Percentiles rank a stretch among this genome's conserved stretches.
Conservation (phyloP, 2,113 vertebrate species). For the Saccopteryx bilineata region DNA sequence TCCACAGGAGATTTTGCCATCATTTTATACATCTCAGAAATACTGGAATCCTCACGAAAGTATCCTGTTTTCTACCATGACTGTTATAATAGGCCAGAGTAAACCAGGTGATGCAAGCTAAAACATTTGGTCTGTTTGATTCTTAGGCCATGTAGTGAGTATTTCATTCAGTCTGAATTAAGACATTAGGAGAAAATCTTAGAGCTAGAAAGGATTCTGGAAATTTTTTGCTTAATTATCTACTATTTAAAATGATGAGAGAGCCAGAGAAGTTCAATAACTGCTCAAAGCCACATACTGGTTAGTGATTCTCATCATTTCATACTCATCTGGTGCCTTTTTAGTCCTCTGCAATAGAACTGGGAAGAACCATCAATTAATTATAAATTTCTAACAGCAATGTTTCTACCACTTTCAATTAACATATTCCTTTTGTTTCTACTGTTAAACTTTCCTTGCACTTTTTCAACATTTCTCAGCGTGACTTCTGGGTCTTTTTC, state of each 20-base stretch:
- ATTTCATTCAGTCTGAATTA: conserved; percentile 38
- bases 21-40: conserved; percentile 45
- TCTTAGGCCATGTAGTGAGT: not conserved
- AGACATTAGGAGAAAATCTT: not conserved
- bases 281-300: not conserved
- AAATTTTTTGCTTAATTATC: not conserved
- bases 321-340: not conserved
- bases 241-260: not conserved
- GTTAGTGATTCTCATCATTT: not conserved
- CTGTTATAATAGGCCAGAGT: not conserved
- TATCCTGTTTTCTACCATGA: not conserved
- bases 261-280: not conserved
- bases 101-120: not conserved
- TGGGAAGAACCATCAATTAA: not conserved
- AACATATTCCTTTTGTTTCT: conserved; percentile 25
- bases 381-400: not conserved
- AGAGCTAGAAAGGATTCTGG: not conserved
- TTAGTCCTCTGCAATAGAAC: not conserved
- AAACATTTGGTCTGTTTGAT: conserved; percentile 25
- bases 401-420: not conserved
- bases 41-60: conserved; percentile 43
- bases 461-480: not conserved
- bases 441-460: not conserved
- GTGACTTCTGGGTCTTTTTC: not conserved
- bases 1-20: not conserved